Conservation (phyloP, 2,113 vertebrate species). For the Neotragus moschatus region DNA sequence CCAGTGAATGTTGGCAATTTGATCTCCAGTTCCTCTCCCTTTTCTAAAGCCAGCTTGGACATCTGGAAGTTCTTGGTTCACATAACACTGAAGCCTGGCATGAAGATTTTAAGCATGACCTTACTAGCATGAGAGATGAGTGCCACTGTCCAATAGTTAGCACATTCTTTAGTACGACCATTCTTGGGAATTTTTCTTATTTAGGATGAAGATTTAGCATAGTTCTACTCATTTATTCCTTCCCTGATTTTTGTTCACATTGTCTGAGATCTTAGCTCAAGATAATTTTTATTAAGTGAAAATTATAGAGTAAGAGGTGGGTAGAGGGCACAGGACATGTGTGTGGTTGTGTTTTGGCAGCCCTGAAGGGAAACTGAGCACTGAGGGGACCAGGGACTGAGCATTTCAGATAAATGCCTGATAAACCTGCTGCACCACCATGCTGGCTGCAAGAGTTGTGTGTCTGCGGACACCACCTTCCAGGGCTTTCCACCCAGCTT, state of each 20-base stretch:
- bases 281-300: background rate
- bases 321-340: fast-evolving
- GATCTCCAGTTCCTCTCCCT: background rate
- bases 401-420: slow-evolving; percentile 45
- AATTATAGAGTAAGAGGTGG: background rate
- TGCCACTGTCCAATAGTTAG: background rate
- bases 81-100: background rate
- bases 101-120: background rate
- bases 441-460: slow-evolving; percentile 88
- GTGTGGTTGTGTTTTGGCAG: background rate
- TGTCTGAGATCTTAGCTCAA: background rate
- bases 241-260: background rate
- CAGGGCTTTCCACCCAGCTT: slow-evolving; percentile 78
- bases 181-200: background rate
- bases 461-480: slow-evolving; percentile 87
- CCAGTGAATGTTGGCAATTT: background rate
- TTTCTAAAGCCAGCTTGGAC: background rate
- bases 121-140: background rate
- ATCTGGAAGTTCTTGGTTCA: background rate
- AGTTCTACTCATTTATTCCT: background rate
- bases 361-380: background rate
- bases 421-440: slow-evolving; percentile 63
- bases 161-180: background rate
- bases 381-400: background rate
- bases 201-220: background rate